A percentile compares a stretch with the other conserved stretches of the same genome.
Conservation (phyloP, 2,888 invertebrate genomes). For the Agrenia bidenticulata region DNA sequence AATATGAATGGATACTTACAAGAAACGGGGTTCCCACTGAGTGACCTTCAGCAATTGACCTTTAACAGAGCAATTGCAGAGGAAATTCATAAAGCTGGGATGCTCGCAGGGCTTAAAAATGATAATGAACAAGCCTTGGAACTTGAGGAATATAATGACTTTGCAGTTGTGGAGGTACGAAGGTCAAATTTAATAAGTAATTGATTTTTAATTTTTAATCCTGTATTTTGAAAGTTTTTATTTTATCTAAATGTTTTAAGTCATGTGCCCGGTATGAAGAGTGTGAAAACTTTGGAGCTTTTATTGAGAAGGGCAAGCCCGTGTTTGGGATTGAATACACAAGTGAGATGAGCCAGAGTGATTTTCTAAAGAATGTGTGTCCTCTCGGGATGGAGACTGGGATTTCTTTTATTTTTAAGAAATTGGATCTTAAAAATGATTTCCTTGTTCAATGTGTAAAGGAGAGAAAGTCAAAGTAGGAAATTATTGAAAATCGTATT, state of each 20-base stretch:
- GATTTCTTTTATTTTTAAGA: slow-evolving; percentile 19
- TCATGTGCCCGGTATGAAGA: slow-evolving; percentile 14
- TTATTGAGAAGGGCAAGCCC: slow-evolving; percentile 11
- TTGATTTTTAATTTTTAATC: too few relatives aligned
- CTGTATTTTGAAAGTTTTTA: not conserved
- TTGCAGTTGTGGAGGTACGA: slow-evolving; percentile 24
- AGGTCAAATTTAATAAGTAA: not conserved
- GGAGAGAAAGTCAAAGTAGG: too few relatives aligned
- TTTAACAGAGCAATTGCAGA: slow-evolving; percentile 14
- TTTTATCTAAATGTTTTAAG: not conserved
- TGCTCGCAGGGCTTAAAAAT: slow-evolving; percentile 27
- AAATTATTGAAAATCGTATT: too few relatives aligned
- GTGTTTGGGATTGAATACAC: slow-evolving; percentile 29
- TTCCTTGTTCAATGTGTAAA: slow-evolving; percentile 4
- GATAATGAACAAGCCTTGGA: slow-evolving; percentile 20
- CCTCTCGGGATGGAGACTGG: slow-evolving; percentile 5
- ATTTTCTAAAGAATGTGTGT: slow-evolving; percentile 15
- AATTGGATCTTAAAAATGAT: slow-evolving; percentile 11
- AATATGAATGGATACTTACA: slow-evolving; percentile 24
- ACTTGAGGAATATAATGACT: slow-evolving; percentile 4
- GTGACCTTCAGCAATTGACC: not conserved
- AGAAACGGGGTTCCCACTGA: slow-evolving; percentile 19
- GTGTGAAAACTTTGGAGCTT: slow-evolving; percentile 16
- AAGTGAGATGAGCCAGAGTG: not conserved
- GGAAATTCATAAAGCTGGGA: slow-evolving; percentile 1